Conservation (phyloP, 2,888 invertebrate genomes). For the Nysson spinosus region DNA sequence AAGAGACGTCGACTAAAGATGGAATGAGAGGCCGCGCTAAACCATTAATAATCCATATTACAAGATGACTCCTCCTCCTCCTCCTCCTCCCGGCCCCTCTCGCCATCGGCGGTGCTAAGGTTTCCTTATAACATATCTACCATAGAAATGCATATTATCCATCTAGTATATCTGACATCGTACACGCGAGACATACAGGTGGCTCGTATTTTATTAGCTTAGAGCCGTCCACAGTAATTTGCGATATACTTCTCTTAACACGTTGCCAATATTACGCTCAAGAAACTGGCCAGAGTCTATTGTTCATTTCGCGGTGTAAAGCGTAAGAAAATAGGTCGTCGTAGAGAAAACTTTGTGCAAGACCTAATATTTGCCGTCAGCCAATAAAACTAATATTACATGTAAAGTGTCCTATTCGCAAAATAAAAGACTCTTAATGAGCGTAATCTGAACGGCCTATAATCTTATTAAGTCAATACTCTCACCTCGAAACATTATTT, state of each 20-base stretch:
- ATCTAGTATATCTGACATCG: constrained; percentile 71
- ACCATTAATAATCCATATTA: constrained; percentile 71
- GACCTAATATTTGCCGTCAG: constrained; percentile 26
- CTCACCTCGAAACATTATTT: no score
- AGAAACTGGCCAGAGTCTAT: no score
- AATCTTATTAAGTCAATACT: no score
- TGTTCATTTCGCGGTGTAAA: no score
- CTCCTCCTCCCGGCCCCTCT: constrained; percentile 7
- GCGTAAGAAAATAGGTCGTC: background rate
- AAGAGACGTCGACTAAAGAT: constrained; percentile 20
- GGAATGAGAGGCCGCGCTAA: constrained; percentile 56
- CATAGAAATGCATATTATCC: constrained; percentile 76
- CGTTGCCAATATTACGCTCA: constrained; percentile 3
- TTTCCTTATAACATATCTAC: constrained; percentile 70
- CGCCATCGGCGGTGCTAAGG: constrained; percentile 60
- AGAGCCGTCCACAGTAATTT: constrained; percentile 70
- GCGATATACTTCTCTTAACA: constrained; percentile 42
- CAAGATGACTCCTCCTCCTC: constrained; percentile 42
- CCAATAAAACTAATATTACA: no score
- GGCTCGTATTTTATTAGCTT: constrained; percentile 72
- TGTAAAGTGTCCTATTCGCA: no score
- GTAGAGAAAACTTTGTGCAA: background rate
- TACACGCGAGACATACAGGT: constrained; percentile 66
- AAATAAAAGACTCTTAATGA: no score
- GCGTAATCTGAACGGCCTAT: no score